phyloP scores from a whole-genome alignment of 2,888 invertebrate genomes.

The Phaedon cochleariae region DNA sequence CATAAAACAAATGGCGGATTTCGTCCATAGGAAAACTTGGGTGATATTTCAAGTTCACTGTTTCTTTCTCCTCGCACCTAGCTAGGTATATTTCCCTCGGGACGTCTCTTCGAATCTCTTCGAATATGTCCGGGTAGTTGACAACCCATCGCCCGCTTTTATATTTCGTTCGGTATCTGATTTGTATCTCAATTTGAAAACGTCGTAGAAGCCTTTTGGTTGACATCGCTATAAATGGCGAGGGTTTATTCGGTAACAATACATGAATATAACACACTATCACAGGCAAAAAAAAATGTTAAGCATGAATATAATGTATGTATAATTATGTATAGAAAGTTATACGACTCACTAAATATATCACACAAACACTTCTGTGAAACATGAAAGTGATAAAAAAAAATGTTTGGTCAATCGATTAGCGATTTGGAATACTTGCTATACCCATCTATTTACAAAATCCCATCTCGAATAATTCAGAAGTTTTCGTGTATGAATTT shows the following conservation, averaged over 20 bases:
- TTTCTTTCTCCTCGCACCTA: slow-evolving; percentile 53
- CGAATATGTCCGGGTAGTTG: slow-evolving; percentile 41
- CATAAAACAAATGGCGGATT: slow-evolving; percentile 64
- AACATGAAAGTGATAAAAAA: too few relatives aligned
- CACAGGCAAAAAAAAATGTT: too few relatives aligned
- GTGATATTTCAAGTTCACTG: slow-evolving; percentile 61
- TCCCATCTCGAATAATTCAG: too few relatives aligned
- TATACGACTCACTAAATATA: too few relatives aligned
- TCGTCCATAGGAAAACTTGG: slow-evolving; percentile 64
- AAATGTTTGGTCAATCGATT: too few relatives aligned
- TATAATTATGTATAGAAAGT: too few relatives aligned
- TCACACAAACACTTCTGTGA: too few relatives aligned
- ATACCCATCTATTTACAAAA: too few relatives aligned
- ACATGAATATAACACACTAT: too few relatives aligned
- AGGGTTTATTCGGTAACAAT: background rate
- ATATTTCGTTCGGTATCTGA: slow-evolving; percentile 51
- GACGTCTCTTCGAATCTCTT: slow-evolving; percentile 45
- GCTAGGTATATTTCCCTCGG: slow-evolving; percentile 60
- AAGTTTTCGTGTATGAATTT: too few relatives aligned
- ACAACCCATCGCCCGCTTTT: slow-evolving; percentile 54
- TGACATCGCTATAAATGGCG: background rate
- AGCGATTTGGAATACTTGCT: too few relatives aligned
- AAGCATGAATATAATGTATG: too few relatives aligned
- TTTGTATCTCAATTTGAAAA: slow-evolving; percentile 57
- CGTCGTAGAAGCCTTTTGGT: slow-evolving; percentile 42